Evolutionary conservation across 2,888 invertebrate species (phyloP).

Genomic region (Nymphalis c-album): DNA sequence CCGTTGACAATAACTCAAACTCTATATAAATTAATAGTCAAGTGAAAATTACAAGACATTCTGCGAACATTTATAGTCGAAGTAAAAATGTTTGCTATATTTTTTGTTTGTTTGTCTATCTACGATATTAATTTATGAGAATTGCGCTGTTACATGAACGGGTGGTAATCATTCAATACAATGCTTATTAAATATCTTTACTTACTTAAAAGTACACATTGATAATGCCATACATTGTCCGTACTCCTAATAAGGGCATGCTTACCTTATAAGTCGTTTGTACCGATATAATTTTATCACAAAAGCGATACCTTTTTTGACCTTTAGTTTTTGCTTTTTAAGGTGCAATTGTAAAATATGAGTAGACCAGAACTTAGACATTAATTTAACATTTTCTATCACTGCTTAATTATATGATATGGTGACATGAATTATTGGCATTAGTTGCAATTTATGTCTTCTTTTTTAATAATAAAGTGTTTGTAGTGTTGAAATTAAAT

Average conservation of each 20-base stretch:
- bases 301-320: conserved; percentile 17
- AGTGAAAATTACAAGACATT: not conserved
- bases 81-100: not conserved
- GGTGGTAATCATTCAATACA: conserved; percentile 20
- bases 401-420: too few species aligned
- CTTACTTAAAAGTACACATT: conserved; percentile 20
- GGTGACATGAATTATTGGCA: not conserved
- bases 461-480: too few species aligned
- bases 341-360: not conserved
- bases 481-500: too few species aligned
- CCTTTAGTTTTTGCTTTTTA: conserved; percentile 21
- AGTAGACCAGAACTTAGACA: not conserved
- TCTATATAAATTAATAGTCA: not conserved
- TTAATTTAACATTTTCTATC: not conserved
- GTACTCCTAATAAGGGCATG: conserved; percentile 13
- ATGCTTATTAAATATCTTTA: conserved; percentile 20
- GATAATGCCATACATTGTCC: conserved; percentile 17
- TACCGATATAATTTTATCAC: conserved; percentile 24
- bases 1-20: not conserved
- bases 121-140: conserved; percentile 18
- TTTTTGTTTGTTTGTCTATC: conserved; percentile 2
- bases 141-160: not conserved
- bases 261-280: conserved; percentile 10
- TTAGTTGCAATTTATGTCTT: too few species aligned
- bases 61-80: not conserved